Evolutionary conservation across 2,888 invertebrate species (phyloP).

Genomic region (Drosophila aldrichi): DNA sequence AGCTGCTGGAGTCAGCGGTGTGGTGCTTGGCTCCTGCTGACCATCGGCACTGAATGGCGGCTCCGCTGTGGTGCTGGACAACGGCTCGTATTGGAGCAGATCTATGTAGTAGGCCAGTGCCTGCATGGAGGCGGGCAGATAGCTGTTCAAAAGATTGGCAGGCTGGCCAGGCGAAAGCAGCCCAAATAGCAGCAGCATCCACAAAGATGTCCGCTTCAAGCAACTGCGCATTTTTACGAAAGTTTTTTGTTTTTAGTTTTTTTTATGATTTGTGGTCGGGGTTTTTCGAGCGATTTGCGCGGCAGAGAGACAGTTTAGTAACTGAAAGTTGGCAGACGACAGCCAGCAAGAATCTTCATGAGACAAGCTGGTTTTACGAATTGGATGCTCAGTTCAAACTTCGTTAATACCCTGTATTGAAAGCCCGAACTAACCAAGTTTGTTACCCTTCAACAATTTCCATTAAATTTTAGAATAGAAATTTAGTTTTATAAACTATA

Average conservation of each 20-base stretch:
- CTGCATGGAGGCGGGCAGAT: slow-evolving; percentile 85
- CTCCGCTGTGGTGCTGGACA: slow-evolving; percentile 83
- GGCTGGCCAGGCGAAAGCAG: slow-evolving; percentile 52
- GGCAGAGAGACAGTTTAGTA: slow-evolving; percentile 62
- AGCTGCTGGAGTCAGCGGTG: slow-evolving; percentile 26
- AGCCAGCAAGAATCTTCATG: slow-evolving; percentile 58
- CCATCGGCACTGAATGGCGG: slow-evolving; percentile 81
- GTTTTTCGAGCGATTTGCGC: slow-evolving; percentile 60
- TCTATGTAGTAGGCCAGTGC: slow-evolving; percentile 85
- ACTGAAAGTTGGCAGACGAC: slow-evolving; percentile 61
- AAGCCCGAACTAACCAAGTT: slow-evolving; percentile 2
- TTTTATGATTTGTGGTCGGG: slow-evolving; percentile 7
- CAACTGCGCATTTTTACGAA: slow-evolving; percentile 67
- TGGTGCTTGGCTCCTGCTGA: slow-evolving; percentile 25
- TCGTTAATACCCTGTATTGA: slow-evolving; percentile 47
- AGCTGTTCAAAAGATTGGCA: slow-evolving; percentile 80
- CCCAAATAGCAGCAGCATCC: slow-evolving; percentile 37
- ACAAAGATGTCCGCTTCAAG: slow-evolving; percentile 20
- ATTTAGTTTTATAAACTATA: too few relatives aligned
- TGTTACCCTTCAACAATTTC: not conserved
- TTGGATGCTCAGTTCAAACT: slow-evolving; percentile 55
- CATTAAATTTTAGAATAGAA: too few relatives aligned
- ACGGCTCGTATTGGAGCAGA: slow-evolving; percentile 84
- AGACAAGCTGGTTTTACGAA: slow-evolving; percentile 67
- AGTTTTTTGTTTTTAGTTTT: slow-evolving; percentile 2